phyloP scores from a whole-genome alignment of 2,888 invertebrate species.

The Cosmia pyralina region DNA sequence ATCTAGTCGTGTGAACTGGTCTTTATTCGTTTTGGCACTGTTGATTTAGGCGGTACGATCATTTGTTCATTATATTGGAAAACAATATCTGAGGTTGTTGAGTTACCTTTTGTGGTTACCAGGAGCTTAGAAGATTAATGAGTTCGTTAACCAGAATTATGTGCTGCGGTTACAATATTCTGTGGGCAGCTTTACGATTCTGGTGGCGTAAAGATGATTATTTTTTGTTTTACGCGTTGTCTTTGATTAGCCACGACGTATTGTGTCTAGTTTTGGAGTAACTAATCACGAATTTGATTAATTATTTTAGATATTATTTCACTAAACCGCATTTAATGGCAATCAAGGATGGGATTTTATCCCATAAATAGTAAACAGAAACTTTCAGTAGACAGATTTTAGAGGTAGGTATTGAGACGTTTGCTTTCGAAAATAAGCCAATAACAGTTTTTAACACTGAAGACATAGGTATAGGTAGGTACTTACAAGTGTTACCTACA shows the following conservation, averaged over 20 bases:
- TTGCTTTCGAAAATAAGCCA: neutral
- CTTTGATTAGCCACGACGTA: neutral
- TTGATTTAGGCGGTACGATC: too few species aligned
- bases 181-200: conserved; percentile 30
- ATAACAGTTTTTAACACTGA: neutral
- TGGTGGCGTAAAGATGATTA: neutral
- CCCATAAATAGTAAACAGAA: neutral
- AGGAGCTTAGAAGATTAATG: conserved; percentile 55
- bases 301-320: neutral
- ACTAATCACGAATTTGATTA: neutral
- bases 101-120: conserved; percentile 53
- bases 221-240: neutral
- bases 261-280: conserved; percentile 2
- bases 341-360: neutral
- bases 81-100: conserved; percentile 47
- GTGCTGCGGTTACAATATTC: conserved; percentile 36
- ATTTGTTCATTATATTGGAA: conserved; percentile 41
- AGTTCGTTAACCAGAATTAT: conserved; percentile 38
- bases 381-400: neutral
- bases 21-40: conserved; percentile 35
- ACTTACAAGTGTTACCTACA: neutral
- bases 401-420: neutral
- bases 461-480: too few species aligned
- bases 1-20: conserved; percentile 26
- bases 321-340: neutral